Evolutionary conservation across 2,797 vertebrate genomes (phyloP).

Genomic region (Sebastes matsubarae): DNA sequence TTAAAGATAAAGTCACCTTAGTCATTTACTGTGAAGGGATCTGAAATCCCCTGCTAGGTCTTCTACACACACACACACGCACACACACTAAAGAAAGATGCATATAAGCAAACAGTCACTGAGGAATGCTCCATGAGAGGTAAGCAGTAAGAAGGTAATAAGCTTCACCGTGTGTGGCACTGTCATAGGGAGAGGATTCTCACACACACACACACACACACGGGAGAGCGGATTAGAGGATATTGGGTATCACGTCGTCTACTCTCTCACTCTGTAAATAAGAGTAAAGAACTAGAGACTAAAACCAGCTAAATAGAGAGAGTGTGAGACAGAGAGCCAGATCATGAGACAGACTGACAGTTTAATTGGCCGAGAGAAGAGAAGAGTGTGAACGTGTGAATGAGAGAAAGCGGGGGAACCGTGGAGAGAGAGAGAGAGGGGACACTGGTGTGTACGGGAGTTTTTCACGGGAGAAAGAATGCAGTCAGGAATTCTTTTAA

Average conservation of each 20-base stretch:
- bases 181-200: constrained; percentile 45
- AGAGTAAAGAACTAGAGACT: background rate
- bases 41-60: constrained; percentile 25
- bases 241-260: constrained; percentile 44
- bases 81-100: background rate
- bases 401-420: background rate
- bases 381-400: constrained; percentile 20
- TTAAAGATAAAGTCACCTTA: constrained; percentile 48
- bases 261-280: background rate
- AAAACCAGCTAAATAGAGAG: background rate
- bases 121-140: constrained; percentile 18
- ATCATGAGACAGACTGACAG: constrained; percentile 34
- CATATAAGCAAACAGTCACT: constrained; percentile 1
- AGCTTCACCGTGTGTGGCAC: constrained; percentile 46
- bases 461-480: constrained; percentile 65
- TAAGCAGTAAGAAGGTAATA: constrained; percentile 37
- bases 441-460: constrained; percentile 21
- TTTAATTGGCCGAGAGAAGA: constrained; percentile 17
- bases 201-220: constrained; percentile 4
- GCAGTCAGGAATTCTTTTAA: constrained; percentile 70
- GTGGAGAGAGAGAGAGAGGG: background rate
- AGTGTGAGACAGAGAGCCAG: background rate
- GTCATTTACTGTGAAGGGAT: constrained; percentile 39
- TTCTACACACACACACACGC: background rate
- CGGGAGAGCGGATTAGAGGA: constrained; percentile 36